Evolutionary conservation across 2,797 vertebrate genomes (phyloP).

Genomic region (Scomberomorus guttatus): DNA sequence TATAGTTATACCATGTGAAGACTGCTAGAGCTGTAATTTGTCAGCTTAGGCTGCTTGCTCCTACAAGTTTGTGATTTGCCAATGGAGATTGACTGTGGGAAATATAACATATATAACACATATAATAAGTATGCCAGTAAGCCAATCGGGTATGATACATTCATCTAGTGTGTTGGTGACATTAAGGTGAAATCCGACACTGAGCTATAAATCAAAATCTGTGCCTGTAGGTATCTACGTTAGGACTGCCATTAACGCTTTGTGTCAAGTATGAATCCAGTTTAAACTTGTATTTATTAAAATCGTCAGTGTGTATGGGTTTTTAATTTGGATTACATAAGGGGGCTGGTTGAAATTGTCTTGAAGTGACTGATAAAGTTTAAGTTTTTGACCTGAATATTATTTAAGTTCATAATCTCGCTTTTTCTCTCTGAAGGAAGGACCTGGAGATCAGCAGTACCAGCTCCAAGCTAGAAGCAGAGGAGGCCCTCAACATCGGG

Average conservation of each 20-base stretch:
- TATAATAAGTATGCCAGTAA: too few species aligned
- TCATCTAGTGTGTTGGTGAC: too few species aligned
- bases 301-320: background rate
- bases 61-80: background rate
- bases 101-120: too few species aligned
- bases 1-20: too few species aligned
- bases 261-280: background rate
- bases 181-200: background rate
- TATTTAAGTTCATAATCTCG: background rate
- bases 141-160: too few species aligned
- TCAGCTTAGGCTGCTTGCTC: background rate
- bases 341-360: background rate
- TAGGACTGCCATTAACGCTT: too few species aligned
- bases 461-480: constrained; percentile 82
- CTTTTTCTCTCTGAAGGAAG: constrained; percentile 74
- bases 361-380: background rate
- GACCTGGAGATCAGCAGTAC: constrained; percentile 85
- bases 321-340: background rate
- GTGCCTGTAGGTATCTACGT: too few species aligned
- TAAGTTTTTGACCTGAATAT: background rate
- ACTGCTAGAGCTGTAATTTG: too few species aligned
- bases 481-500: constrained; percentile 78
- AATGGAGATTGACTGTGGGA: background rate
- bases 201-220: background rate
- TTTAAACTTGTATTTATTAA: background rate